A percentile compares a stretch with the other conserved stretches of the same genome.
These are phyloP conservation scores for Sebastes minor DNA, from an alignment of 2,797 vertebrate genomes.

Conservation along the genomic window DNA sequence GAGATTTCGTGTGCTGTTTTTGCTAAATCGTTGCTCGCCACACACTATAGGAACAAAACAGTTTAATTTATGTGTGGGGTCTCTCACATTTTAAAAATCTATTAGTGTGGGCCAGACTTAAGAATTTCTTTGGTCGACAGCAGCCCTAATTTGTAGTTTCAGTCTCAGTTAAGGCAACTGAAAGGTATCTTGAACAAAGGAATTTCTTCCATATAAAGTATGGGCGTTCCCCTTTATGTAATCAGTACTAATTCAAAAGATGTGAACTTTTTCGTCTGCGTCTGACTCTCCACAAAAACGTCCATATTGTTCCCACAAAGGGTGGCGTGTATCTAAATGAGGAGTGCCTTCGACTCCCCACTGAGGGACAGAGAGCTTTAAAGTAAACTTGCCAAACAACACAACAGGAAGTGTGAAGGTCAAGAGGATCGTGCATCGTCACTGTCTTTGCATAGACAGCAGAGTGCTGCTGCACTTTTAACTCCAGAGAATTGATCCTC, in stretches of 20 bases:
- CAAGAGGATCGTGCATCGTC: constrained; percentile 70
- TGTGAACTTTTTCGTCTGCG: background rate
- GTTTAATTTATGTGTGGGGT: no score
- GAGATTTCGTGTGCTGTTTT: no score
- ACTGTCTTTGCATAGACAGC: constrained; percentile 72
- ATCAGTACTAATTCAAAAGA: constrained; percentile 7
- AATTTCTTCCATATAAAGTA: background rate
- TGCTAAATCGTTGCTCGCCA: no score
- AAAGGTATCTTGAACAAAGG: background rate
- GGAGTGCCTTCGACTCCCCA: background rate
- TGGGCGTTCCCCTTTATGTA: background rate
- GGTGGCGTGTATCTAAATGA: constrained; percentile 13
- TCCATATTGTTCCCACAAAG: background rate
- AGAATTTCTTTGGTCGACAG: no score
- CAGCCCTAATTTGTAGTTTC: no score
- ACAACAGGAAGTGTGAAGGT: constrained; percentile 76
- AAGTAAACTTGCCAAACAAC: constrained; percentile 71
- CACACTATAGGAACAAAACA: no score
- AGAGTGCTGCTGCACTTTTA: constrained; percentile 72
- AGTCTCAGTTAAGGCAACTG: background rate
- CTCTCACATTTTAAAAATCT: no score
- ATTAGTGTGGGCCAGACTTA: no score
- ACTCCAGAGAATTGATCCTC: constrained; percentile 73
- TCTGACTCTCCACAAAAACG: background rate
- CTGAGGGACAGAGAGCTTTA: constrained; percentile 44